phyloP scores from a whole-genome alignment of 2,113 vertebrate species.

The Gymnocephalus cernua region DNA sequence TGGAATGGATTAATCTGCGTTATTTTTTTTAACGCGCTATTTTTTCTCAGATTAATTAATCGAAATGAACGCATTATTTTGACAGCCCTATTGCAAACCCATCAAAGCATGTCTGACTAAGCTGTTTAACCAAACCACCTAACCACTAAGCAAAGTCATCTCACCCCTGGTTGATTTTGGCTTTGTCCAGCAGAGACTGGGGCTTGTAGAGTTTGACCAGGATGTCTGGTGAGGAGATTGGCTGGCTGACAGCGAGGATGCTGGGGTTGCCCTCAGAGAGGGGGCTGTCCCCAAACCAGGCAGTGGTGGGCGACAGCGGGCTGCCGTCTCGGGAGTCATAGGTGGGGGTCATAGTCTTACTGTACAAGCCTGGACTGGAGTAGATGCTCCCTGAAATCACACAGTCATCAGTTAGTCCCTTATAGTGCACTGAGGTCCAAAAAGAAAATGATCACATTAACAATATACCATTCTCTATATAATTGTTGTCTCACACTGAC shows the following conservation, averaged over 20 bases:
- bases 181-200: slow-evolving; percentile 97
- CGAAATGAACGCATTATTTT: too few species aligned
- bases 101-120: not conserved
- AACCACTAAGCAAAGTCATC: slow-evolving; percentile 58
- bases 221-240: slow-evolving; percentile 95
- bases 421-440: not conserved
- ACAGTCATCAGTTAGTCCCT: slow-evolving; percentile 36
- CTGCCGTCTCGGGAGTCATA: slow-evolving; percentile 98
- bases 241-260: slow-evolving; percentile 97
- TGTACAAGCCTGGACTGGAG: slow-evolving; percentile 98
- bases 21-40: too few species aligned
- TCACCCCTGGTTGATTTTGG: slow-evolving; percentile 99
- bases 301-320: slow-evolving; percentile 95
- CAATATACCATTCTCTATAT: not conserved
- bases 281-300: slow-evolving; percentile 98
- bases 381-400: slow-evolving; percentile 93
- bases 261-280: slow-evolving; percentile 98
- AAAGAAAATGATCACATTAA: not conserved
- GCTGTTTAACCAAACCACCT: slow-evolving; percentile 21
- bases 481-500: not conserved
- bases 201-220: slow-evolving; percentile 97
- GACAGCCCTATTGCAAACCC: not conserved
- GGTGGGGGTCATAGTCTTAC: slow-evolving; percentile 99
- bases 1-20: too few species aligned
- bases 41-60: too few species aligned